Conservation (phyloP, 2,797 vertebrate genomes). For the Chelidonichthys spinosus region DNA sequence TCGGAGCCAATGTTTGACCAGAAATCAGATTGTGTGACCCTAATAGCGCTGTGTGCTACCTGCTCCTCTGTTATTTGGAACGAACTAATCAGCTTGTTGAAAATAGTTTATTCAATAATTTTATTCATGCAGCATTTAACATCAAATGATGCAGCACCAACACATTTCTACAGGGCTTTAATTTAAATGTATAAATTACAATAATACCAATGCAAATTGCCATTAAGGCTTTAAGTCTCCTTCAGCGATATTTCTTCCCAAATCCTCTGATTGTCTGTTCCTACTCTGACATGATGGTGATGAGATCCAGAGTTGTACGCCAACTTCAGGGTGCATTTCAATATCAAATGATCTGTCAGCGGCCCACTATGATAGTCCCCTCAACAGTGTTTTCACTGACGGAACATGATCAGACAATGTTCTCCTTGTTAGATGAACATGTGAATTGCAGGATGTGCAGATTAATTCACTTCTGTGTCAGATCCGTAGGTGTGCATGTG, state of each 20-base stretch:
- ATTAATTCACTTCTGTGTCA: not conserved
- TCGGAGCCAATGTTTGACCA: conserved; percentile 9
- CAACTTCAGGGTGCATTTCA: conserved; percentile 1
- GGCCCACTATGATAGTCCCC: not conserved
- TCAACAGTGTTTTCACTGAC: not conserved
- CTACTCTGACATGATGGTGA: not conserved
- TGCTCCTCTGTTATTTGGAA: conserved; percentile 14
- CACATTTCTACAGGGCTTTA: not conserved
- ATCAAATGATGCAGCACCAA: conserved; percentile 21
- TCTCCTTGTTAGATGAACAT: not conserved
- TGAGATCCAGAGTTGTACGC: not conserved
- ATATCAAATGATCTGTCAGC: not conserved
- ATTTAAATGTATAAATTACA: conserved; percentile 2
- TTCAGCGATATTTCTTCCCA: not conserved
- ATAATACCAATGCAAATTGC: not conserved
- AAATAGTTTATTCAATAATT: conserved; percentile 19
- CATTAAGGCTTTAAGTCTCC: not conserved
- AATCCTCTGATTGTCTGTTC: conserved; percentile 7
- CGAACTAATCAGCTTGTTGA: conserved; percentile 13
- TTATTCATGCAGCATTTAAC: conserved; percentile 33
- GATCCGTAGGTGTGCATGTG: not conserved
- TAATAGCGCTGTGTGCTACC: not conserved
- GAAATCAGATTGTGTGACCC: conserved; percentile 13
- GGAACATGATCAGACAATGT: not conserved
- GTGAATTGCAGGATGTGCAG: not conserved